Percentiles rank a stretch among this genome's conserved stretches.
These are phyloP conservation scores for Vollenhovia emeryi DNA, from an alignment of 1,140 invertebrate genomes.

Conservation along the genomic window DNA sequence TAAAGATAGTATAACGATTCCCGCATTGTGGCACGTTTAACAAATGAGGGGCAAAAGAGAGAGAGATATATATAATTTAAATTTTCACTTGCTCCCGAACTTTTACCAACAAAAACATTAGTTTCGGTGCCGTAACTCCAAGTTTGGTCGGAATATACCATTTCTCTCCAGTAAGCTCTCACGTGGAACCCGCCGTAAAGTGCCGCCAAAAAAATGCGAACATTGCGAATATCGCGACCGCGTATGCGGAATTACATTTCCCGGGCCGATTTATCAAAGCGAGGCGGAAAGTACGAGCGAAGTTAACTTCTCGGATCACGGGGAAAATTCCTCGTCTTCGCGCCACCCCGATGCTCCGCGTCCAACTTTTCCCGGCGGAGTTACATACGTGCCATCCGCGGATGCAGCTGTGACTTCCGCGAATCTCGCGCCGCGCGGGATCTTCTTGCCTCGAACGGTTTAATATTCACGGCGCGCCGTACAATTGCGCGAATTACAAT, in stretches of 20 bases:
- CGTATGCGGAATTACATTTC: conserved; percentile 5
- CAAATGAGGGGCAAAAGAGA: neutral
- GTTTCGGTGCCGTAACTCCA: neutral
- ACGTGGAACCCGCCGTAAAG: conserved; percentile 1
- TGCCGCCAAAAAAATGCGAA: conserved; percentile 9
- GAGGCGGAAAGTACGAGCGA: conserved; percentile 8
- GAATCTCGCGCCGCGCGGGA: neutral
- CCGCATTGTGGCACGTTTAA: neutral
- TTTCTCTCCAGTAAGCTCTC: neutral
- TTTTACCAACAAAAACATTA: neutral
- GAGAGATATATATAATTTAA: conserved; percentile 1
- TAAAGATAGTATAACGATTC: neutral
- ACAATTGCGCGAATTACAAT: conserved; percentile 27
- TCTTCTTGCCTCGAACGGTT: conserved; percentile 4
- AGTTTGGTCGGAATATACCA: neutral
- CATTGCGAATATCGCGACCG: conserved; percentile 16
- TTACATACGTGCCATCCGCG: neutral
- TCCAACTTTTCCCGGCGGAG: conserved; percentile 3
- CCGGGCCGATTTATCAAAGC: conserved; percentile 33
- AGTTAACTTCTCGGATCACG: conserved; percentile 24
- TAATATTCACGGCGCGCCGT: conserved; percentile 29
- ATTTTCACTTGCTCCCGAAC: neutral
- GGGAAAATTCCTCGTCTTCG: neutral
- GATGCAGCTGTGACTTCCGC: conserved; percentile 22
- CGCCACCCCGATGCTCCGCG: neutral